phyloP scores from a whole-genome alignment of 2,888 invertebrate genomes.

The Himalopsyche japonica region DNA sequence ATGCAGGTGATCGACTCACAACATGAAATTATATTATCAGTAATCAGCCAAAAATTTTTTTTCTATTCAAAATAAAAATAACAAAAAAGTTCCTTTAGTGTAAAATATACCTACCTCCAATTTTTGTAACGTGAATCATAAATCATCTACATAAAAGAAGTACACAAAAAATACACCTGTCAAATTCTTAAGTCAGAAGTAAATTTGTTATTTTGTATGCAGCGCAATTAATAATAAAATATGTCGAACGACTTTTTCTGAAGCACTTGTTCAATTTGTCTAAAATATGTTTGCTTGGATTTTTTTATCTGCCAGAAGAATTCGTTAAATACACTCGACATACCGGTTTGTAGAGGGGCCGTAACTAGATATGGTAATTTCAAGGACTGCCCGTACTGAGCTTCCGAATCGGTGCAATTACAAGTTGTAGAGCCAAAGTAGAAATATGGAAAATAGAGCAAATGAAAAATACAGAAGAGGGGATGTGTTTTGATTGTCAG shows the following conservation, averaged over 20 bases:
- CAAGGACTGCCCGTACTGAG: neutral
- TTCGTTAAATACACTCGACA: neutral
- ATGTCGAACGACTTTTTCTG: neutral
- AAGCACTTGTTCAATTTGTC: neutral
- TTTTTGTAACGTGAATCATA: neutral
- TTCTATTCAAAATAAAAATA: too few relatives aligned
- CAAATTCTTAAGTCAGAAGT: neutral
- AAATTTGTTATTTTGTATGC: neutral
- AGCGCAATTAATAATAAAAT: neutral
- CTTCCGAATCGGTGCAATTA: neutral
- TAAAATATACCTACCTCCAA: neutral
- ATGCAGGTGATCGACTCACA: too few relatives aligned
- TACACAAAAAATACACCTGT: neutral
- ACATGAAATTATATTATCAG: too few relatives aligned
- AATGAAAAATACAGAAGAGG: too few relatives aligned
- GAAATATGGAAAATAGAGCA: too few relatives aligned
- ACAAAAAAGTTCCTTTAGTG: too few relatives aligned
- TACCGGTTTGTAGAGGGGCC: neutral
- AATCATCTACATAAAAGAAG: neutral
- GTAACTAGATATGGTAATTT: neutral
- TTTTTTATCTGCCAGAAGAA: neutral
- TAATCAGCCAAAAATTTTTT: too few relatives aligned
- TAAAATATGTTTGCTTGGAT: neutral
- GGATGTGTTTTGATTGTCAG: too few relatives aligned
- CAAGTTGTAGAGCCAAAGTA: neutral